A percentile compares a stretch with the other conserved stretches of the same genome.
phyloP scores from a whole-genome alignment of 2,797 vertebrate genomes.

The Coilia nasus region DNA sequence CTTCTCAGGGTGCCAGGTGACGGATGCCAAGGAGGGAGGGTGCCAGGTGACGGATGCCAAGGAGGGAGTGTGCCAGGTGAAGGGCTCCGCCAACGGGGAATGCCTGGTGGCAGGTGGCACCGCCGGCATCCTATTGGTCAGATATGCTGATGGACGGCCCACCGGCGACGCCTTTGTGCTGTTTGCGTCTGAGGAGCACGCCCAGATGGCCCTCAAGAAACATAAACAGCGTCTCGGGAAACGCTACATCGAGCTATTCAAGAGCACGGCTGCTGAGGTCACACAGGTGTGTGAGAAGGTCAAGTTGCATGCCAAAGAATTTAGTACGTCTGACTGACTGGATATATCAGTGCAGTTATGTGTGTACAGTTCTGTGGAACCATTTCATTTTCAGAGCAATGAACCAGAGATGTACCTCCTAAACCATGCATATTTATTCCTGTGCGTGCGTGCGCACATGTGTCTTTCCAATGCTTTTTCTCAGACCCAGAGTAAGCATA shows the following conservation, averaged over 20 bases:
- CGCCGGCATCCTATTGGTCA: constrained; percentile 93
- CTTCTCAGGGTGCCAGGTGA: constrained; percentile 83
- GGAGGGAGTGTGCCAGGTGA: constrained; percentile 48
- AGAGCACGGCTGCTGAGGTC: constrained; percentile 95
- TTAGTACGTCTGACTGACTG: constrained; percentile 34
- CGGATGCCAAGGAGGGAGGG: too few relatives aligned
- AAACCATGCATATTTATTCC: constrained; percentile 43
- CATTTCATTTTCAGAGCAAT: not conserved
- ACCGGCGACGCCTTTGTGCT: constrained; percentile 96
- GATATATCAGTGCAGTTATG: constrained; percentile 45
- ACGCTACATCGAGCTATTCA: constrained; percentile 96
- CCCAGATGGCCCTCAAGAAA: constrained; percentile 92
- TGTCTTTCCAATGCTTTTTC: constrained; percentile 14
- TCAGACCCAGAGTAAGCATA: constrained; percentile 1
- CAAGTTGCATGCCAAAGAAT: not conserved
- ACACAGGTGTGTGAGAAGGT: constrained; percentile 82
- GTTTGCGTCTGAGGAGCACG: constrained; percentile 92
- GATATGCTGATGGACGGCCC: constrained; percentile 93
- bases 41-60: constrained; percentile 75
- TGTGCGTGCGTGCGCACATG: constrained; percentile 3
- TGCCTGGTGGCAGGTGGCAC: constrained; percentile 86
- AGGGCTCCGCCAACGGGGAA: constrained; percentile 61
- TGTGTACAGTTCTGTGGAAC: constrained; percentile 10
- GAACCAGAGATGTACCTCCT: not conserved
- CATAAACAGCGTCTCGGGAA: constrained; percentile 97